Evolutionary conservation across 2,113 vertebrate genomes (phyloP), one percentile per base, ranked within the genome.

Genomic region (Sturnus vulgaris): DNA sequence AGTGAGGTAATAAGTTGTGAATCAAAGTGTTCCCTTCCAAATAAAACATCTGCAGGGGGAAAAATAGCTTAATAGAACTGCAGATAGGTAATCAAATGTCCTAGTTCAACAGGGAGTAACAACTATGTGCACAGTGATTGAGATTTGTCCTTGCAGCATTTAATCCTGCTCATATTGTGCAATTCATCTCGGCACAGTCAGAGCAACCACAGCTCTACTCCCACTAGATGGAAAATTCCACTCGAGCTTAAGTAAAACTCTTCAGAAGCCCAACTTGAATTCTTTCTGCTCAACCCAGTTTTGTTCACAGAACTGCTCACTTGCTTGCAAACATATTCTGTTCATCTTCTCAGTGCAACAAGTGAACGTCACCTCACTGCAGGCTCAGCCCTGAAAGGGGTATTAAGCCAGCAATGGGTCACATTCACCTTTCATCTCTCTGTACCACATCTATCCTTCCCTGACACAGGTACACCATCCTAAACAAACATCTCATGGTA

Each of bases 141-240:
- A 96, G 95, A 92, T 78, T 75, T 89, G 75, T 87, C 85, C 61
- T 92, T 97, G 70, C 21, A 81, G 90, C 75, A 64, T 97, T 97
- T 95, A 93, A 96, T 97, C 82, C 92, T 88, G 69, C 59, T 97
- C 56, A 85, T 81, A 92, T 92, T 90, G 90, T 92, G 90, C 79
- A 96, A 94, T 80, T 96, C 84, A 96, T 79, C 95, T 94, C 87
- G 42, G 79, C 88, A 89, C 3, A 17, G 90, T 96, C 96, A 96
- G 55, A 93, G 81, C 90, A 96, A 97, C 82, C 91, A 93, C 82
- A 86, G 53, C 81, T 57, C 65, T 76, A 95, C 93, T 96, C 92
- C 93, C 90, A 97, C 90, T 64, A 93, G 47, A 94, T 77, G 95
- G 96, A 98, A 97, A 97, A 97, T 98, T 97, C 98, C 96, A 97